Evolutionary conservation across 2,113 vertebrate species (phyloP), one percentile per base, ranked within the genome.

Genomic region (Zosterops pallidus): DNA sequence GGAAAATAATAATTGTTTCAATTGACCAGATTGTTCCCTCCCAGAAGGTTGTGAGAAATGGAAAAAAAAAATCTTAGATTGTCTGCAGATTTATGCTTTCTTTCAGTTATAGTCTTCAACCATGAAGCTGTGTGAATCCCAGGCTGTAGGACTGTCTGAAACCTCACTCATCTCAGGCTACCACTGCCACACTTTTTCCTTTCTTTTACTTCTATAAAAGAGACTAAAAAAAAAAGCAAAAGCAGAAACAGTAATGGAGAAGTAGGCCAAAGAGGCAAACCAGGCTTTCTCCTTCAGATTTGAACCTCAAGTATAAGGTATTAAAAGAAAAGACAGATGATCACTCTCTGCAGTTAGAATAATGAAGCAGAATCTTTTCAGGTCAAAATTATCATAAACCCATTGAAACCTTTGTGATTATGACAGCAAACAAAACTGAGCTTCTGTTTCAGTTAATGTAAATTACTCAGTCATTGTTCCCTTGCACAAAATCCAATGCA

Each of bases 111-210:
- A 18, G 8, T 46, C 25, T 60, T 90, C 49, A 89, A 74, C 11
- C 9, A 25, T 2, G n/a, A 5, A 65, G 6, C 39, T 21, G 23
- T 12, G 39, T 14, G 20, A 44, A 87, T 44, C 5, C 39, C 26
- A 28, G 23, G 5, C 44, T 33, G 22, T 10, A 18, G 24, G n/a
- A 56, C 15, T 37, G 35, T 56, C 29, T 60, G 37, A 11, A 79
- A 11, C 10, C 17, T 56, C 56, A 37, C 5, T 67, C 0, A 0
- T 52, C 35, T 79, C 44, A 78, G 28, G 4, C 49, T 91, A 23
- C 46, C 20, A 23, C 1, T 0, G 0, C 7, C n/a, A 26, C 5
- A 42, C 0, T 3, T 89, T 72, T 74, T 25, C 3, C n/a, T 68
- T 92, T 7, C 13, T 49, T 89, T 88, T 86, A 33, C 20, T 70